Evolutionary conservation across 2,113 vertebrate species (phyloP), one percentile per base, ranked within the genome.

Genomic region (Stomatorhinus ivindoensis): DNA sequence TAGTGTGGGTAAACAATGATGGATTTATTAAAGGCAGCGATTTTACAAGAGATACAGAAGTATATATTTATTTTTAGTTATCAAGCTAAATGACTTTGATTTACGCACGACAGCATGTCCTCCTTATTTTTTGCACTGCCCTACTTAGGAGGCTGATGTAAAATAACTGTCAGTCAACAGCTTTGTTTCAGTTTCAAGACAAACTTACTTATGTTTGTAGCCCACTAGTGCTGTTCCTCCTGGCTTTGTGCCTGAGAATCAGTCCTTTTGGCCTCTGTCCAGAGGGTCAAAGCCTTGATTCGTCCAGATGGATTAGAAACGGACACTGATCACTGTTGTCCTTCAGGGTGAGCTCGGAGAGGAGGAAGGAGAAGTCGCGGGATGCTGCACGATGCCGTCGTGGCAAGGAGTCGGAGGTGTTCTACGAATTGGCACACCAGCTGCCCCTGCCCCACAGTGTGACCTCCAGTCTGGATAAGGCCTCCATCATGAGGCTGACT

Each of bases 391-490:
- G 98, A 89, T 97, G 96, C 89, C 94, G 98, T 4, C 94, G 98
- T 89, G 97, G 97, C 93, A 99, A 99, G 94, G 98, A 99, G 92
- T 98, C 98, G 0, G 98, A 99, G 88, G 98, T 99, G 44, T 99
- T 99, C 93, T 98, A 97, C 19, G 97, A 99, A 92, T 96, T 99
- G 90, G 97, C 98, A 86, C 97, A 97, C 92, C 94, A 99, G 95
- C 95, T 99, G 94, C 98, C 98, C 0, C 95, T 99, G 92, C 97
- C 98, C 2, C 98, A 99, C 93, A 97, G 97, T 0, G 93, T 99
- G 92, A 98, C 95, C 27, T 97, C 98, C 0, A 97, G 98, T 93
- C 96, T 99, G 90, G 98, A 99, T 94, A 99, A 99, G 94, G 98
- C 98, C 7, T 99, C 98, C 73, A 97, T 99, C 89, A 99, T 99